These are phyloP conservation scores for Battus philenor DNA, from an alignment of 1,140 invertebrate genomes.

Conservation along the genomic window DNA sequence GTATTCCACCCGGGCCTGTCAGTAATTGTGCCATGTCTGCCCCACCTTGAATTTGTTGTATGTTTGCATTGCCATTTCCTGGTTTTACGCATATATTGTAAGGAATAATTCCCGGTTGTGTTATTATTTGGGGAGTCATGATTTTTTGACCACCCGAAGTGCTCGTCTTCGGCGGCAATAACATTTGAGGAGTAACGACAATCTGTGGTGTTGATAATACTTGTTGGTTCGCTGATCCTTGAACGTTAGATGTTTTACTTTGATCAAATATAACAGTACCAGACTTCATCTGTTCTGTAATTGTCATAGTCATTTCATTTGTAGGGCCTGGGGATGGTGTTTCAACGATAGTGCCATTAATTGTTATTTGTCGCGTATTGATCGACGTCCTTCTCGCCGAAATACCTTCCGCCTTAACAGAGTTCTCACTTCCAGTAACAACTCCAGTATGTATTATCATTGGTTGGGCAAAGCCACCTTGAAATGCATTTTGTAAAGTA, in stretches of 20 bases:
- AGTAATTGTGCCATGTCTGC: conserved; percentile 65
- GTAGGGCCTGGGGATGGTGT: conserved; percentile 70
- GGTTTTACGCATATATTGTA: conserved; percentile 74
- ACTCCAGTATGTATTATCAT: conserved; percentile 70
- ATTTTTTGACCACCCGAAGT: conserved; percentile 57
- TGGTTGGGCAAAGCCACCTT: conserved; percentile 66
- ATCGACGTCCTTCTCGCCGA: conserved; percentile 68
- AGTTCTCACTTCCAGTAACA: conserved; percentile 62
- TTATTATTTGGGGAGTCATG: conserved; percentile 62
- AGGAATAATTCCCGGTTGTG: conserved; percentile 62
- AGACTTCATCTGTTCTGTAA: conserved; percentile 70
- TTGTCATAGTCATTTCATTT: conserved; percentile 71
- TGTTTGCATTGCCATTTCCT: conserved; percentile 52
- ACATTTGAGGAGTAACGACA: conserved; percentile 70
- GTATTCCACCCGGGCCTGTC: conserved; percentile 63
- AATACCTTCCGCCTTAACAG: conserved; percentile 66
- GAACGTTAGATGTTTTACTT: conserved; percentile 63
- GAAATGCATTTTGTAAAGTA: conserved; percentile 72
- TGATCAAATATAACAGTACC: conserved; percentile 67
- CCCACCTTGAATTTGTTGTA: conserved; percentile 66
- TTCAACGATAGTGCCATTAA: conserved; percentile 74
- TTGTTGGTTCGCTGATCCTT: conserved; percentile 64
- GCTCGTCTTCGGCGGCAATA: conserved; percentile 66
- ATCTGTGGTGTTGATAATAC: conserved; percentile 70
- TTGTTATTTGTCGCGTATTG: conserved; percentile 73